phyloP scores from a whole-genome alignment of 2,797 vertebrate genomes.

The Rhyacichthys aspro region DNA sequence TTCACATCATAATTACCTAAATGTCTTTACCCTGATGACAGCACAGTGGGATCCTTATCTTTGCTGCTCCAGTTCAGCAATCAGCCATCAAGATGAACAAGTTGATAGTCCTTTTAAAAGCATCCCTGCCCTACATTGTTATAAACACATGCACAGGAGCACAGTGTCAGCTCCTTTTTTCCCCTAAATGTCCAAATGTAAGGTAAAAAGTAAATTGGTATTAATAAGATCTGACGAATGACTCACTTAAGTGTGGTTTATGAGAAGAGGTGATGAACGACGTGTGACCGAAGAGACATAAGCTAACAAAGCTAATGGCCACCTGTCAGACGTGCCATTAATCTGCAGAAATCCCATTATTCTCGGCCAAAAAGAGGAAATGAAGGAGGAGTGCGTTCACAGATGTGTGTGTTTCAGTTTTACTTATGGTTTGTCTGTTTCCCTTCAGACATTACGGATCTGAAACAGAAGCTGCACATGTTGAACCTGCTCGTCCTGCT shows the following conservation, averaged over 20 bases:
- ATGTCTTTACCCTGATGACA: conserved; percentile 29
- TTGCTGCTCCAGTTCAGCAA: conserved; percentile 28
- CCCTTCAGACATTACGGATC: conserved; percentile 84
- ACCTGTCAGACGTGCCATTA: conserved; percentile 68
- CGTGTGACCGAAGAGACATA: conserved; percentile 50
- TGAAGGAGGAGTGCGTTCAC: conserved; percentile 41
- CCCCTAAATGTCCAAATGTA: conserved; percentile 11
- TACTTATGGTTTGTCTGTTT: conserved; percentile 32
- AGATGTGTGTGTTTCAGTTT: conserved; percentile 18
- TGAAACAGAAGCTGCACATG: conserved; percentile 90
- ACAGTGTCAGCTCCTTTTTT: not conserved
- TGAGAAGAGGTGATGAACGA: conserved; percentile 58
- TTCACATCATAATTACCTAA: conserved; percentile 43
- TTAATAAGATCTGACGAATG: conserved; percentile 62
- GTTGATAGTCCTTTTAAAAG: conserved; percentile 40
- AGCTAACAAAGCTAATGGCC: conserved; percentile 68
- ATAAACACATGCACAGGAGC: conserved; percentile 9
- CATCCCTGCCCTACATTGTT: not conserved
- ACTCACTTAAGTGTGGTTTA: conserved; percentile 39
- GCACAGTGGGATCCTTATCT: conserved; percentile 30
- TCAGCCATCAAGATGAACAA: conserved; percentile 56
- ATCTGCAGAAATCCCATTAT: conserved; percentile 63
- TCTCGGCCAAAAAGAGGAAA: conserved; percentile 68
- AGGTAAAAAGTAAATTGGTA: conserved; percentile 37
- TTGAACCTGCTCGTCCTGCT: conserved; percentile 89